Base-by-base conservation (phyloP, 2,113 vertebrate genomes). In the Passer montanus region DNA sequence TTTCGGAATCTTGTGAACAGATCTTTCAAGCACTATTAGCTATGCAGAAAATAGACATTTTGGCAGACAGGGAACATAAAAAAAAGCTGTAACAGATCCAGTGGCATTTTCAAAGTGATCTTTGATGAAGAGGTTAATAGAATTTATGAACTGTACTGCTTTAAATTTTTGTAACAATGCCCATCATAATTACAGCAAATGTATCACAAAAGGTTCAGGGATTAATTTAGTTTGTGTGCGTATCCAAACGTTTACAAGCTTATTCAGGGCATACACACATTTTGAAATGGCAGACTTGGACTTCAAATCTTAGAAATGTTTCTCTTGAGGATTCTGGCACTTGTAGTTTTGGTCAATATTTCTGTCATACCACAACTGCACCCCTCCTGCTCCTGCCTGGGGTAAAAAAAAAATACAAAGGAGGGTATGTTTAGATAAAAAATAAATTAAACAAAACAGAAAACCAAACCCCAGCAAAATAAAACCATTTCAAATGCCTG, bases 51-150 rank as follows among this genome's bases (percentile, higher is more conserved):
- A 90, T 31, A 56, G 28, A 58, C 63, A 52, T 73, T 72, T 76
- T 52, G 72, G 83, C 83, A 69, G 62, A 11, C 46, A 81, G n/a
- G 13, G 56, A 31, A 76, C 44, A 37, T 37, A 43, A 37, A 37
- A 58, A 56, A 87, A 59, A 33, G 14, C 31, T 79, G 18, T 75
- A 88, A 55, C 30, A 55, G 39, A 88, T 76, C 49, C 67, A 68
- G 19, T 24, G 26, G 43, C 47, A 59, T 81, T 92, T 92, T 83
- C 17, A 30, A 75, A 72, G 28, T 69, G 37, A 56, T 76, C 58
- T 79, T 76, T 95, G 60, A 81, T 93, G 44, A 64, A 64, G 72
- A 95, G 62, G 44, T 86, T 92, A 88, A 86, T 88, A 66, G 63
- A 44, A 64, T 92, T 95, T 92, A 77, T 80, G 86, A 86, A 84